Evolutionary conservation across 1,140 invertebrate species (phyloP).

Genomic region (Elymnias hypermnestra): DNA sequence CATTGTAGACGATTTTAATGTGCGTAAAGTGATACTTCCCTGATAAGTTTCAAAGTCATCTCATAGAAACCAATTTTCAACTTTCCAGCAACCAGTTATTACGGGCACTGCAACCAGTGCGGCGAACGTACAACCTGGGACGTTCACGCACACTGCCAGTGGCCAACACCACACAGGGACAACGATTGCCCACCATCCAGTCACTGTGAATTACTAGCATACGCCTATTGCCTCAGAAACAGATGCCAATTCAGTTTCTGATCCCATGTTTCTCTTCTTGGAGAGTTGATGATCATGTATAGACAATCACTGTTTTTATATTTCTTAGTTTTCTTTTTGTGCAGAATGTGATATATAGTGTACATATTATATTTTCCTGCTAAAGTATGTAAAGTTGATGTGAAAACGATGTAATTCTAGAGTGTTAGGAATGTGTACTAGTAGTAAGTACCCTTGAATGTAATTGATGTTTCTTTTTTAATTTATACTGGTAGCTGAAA

Average conservation of each 20-base stretch:
- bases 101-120: conserved; percentile 24
- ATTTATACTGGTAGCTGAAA: background rate
- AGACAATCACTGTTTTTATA: background rate
- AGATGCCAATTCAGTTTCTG: conserved; percentile 1
- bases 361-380: no score
- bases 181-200: conserved; percentile 49
- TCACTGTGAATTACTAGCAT: conserved; percentile 65
- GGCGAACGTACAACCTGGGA: conserved; percentile 24
- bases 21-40: no score
- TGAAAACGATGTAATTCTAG: no score
- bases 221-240: conserved; percentile 1
- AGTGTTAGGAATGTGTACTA: no score
- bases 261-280: conserved; percentile 10
- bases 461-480: background rate
- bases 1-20: no score
- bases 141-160: conserved; percentile 35
- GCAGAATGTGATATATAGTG: background rate
- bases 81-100: conserved; percentile 32
- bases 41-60: no score
- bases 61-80: no score
- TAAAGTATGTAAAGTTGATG: no score
- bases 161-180: conserved; percentile 40
- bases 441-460: no score
- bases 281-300: conserved; percentile 9
- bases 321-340: background rate